phyloP scores from a whole-genome alignment of 2,888 invertebrate species.

The Amiota mariae region DNA sequence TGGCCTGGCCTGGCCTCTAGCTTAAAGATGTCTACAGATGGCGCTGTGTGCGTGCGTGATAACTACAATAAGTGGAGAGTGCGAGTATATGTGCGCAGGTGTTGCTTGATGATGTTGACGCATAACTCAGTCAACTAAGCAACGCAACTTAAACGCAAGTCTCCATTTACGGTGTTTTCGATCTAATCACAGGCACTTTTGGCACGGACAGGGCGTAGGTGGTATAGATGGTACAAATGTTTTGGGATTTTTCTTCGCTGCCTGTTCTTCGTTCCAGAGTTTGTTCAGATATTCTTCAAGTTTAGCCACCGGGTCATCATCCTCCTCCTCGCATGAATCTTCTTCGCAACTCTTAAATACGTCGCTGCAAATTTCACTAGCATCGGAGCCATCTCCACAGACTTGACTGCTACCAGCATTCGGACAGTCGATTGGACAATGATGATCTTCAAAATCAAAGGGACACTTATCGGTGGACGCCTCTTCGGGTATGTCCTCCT shows the following conservation, averaged over 20 bases:
- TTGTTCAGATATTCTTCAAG: conserved; percentile 54
- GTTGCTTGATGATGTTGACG: conserved; percentile 1
- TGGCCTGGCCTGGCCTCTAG: too few relatives aligned
- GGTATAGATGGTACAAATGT: conserved; percentile 25
- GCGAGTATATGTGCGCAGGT: conserved; percentile 51
- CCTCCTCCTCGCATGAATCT: conserved; percentile 37
- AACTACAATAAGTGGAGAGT: conserved; percentile 14
- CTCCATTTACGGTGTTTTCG: conserved; percentile 17
- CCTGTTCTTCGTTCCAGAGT: conserved; percentile 55
- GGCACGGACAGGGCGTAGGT: conserved; percentile 27
- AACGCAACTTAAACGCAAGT: conserved; percentile 9
- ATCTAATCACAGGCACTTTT: conserved; percentile 32
- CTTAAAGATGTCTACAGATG: conserved; percentile 1
- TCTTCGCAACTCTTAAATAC: conserved; percentile 23
- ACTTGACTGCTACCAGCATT: conserved; percentile 48
- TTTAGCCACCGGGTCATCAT: conserved; percentile 47
- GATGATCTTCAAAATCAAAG: conserved; percentile 56
- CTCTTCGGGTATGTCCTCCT: conserved; percentile 40
- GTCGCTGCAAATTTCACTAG: conserved; percentile 27
- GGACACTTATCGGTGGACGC: conserved; percentile 39
- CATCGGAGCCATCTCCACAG: conserved; percentile 44
- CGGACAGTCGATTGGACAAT: conserved; percentile 66
- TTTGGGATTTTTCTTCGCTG: conserved; percentile 43
- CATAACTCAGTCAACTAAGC: background rate
- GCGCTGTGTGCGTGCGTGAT: conserved; percentile 20